These are phyloP conservation scores for Sarotherodon lohbergeri DNA, from an alignment of 2,113 vertebrate species.

Conservation along the genomic window DNA sequence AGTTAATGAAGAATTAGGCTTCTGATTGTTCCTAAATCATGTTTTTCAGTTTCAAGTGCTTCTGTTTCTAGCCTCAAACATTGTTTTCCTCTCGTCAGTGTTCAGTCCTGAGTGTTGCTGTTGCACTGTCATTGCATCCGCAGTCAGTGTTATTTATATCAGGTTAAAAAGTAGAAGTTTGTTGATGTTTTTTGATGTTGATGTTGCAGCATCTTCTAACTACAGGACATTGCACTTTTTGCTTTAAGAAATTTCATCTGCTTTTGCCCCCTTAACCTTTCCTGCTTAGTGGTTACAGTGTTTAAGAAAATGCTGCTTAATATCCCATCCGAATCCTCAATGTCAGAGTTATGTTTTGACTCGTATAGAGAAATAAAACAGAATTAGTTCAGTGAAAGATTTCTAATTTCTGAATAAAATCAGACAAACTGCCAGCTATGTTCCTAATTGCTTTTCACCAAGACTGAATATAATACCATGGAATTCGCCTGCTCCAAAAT, in stretches of 20 bases:
- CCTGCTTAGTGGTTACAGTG: not conserved
- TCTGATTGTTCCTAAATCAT: conserved; percentile 31
- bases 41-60: conserved; percentile 6
- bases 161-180: not conserved
- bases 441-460: conserved; percentile 37
- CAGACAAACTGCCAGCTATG: conserved; percentile 17
- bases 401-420: conserved; percentile 32
- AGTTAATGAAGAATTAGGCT: conserved; percentile 31
- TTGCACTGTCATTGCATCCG: not conserved
- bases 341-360: not conserved
- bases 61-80: not conserved
- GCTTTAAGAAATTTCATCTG: not conserved
- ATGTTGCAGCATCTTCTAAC: not conserved
- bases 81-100: not conserved
- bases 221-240: not conserved
- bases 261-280: not conserved
- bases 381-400: conserved; percentile 5
- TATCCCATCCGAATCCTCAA: not conserved
- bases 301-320: not conserved
- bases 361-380: not conserved
- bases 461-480: conserved; percentile 42
- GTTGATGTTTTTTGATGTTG: not conserved
- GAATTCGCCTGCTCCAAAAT: conserved; percentile 41
- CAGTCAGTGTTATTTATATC: not conserved
- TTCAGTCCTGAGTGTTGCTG: not conserved